Evolutionary conservation across 2,888 invertebrate species (phyloP).

Genomic region (Ischnus inquisitorius): DNA sequence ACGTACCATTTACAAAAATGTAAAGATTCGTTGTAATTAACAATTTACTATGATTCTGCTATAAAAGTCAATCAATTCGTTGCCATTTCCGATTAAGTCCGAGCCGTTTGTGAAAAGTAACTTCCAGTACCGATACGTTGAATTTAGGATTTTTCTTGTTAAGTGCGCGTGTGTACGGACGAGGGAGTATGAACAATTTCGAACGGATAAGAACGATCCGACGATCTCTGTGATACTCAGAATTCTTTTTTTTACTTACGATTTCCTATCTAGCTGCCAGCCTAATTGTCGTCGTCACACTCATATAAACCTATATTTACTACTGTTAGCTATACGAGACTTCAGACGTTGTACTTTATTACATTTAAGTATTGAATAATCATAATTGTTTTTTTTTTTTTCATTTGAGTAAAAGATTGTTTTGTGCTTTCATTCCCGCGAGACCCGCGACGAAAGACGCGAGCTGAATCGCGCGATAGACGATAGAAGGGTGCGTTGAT

Average conservation of each 20-base stretch:
- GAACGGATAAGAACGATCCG: too few relatives aligned
- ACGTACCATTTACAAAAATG: too few relatives aligned
- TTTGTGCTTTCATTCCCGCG: neutral
- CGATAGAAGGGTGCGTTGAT: neutral
- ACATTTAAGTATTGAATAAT: slow-evolving; percentile 5
- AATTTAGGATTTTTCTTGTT: too few relatives aligned
- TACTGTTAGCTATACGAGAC: neutral
- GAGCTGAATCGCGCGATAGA: neutral
- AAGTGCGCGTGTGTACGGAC: too few relatives aligned
- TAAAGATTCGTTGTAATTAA: too few relatives aligned
- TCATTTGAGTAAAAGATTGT: neutral
- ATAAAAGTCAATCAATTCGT: too few relatives aligned
- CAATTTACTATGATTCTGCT: too few relatives aligned
- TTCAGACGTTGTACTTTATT: slow-evolving; percentile 22
- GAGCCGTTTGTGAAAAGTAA: too few relatives aligned
- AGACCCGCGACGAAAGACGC: neutral
- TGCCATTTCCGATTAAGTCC: too few relatives aligned
- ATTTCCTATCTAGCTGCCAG: neutral
- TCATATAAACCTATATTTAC: neutral
- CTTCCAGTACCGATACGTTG: too few relatives aligned
- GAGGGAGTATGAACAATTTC: too few relatives aligned
- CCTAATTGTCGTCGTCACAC: neutral
- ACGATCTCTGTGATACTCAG: neutral
- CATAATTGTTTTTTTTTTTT: neutral
- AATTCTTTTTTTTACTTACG: neutral